Conservation (phyloP, 1,140 invertebrate genomes). For the Lepidurus couesii region DNA sequence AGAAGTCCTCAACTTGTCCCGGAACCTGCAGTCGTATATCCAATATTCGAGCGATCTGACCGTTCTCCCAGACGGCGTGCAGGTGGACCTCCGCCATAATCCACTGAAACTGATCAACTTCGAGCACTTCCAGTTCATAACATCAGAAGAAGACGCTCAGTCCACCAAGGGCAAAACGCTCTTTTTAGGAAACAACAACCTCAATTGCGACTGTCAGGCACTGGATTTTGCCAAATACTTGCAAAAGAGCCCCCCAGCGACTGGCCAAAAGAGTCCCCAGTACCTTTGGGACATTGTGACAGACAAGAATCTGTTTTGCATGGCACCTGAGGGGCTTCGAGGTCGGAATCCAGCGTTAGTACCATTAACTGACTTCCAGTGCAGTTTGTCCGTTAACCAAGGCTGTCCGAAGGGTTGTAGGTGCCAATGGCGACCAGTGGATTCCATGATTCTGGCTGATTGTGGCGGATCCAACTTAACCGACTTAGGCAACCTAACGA, state of each 20-base stretch:
- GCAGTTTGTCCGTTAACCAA: no score
- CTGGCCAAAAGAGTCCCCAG: no score
- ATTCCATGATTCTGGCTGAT: constrained; percentile 48
- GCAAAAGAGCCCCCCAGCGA: no score
- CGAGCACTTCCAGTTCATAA: constrained; percentile 35
- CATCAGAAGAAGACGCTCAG: constrained; percentile 31
- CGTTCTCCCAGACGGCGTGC: constrained; percentile 42
- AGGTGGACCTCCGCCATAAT: constrained; percentile 51
- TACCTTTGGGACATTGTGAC: no score
- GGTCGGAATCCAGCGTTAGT: no score
- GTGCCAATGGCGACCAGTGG: constrained; percentile 47
- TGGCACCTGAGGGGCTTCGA: no score
- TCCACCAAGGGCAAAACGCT: constrained; percentile 41
- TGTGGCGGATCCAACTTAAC: constrained; percentile 48
- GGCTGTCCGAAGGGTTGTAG: constrained; percentile 48
- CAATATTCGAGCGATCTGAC: constrained; percentile 19
- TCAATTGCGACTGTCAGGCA: no score
- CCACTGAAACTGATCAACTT: constrained; percentile 49
- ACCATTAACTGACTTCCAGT: no score
- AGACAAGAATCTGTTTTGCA: no score
- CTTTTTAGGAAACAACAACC: no score
- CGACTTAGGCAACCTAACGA: constrained; percentile 39
- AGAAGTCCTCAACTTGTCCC: constrained; percentile 53
- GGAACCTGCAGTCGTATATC: constrained; percentile 49
- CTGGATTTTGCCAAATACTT: no score